Percentiles rank a stretch among this genome's conserved stretches.
Evolutionary conservation across 1,140 invertebrate genomes (phyloP).

Genomic region (Drosophila orena): DNA sequence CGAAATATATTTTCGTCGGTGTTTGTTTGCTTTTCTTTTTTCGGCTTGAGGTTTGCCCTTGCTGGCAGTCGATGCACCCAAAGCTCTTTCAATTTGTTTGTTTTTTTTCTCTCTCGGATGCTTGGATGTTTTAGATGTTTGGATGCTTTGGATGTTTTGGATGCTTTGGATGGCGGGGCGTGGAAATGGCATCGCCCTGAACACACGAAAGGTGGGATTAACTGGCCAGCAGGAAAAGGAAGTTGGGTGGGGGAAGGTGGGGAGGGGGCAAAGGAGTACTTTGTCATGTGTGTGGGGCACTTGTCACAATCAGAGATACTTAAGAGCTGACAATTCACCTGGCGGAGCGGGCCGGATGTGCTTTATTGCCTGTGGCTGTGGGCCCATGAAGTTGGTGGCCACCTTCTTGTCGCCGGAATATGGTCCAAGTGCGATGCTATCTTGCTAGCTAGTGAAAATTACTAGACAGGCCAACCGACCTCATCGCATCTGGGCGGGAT

Average conservation of each 20-base stretch:
- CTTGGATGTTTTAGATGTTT: not conserved
- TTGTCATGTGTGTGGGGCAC: constrained; percentile 9
- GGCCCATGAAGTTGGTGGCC: not conserved
- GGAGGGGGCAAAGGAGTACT: constrained; percentile 15
- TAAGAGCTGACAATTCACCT: constrained; percentile 42
- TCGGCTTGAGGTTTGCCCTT: constrained; percentile 17
- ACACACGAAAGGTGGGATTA: constrained; percentile 57
- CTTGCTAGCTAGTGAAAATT: constrained; percentile 7
- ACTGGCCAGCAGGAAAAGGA: constrained; percentile 20
- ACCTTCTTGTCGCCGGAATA: not conserved
- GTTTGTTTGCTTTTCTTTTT: constrained; percentile 24
- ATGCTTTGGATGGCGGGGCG: not conserved
- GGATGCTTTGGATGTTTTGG: too few relatives aligned
- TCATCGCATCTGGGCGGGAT: constrained; percentile 2
- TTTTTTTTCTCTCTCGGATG: not conserved
- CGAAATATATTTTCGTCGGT: constrained; percentile 21
- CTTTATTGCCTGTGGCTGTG: constrained; percentile 3
- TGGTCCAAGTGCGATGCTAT: constrained; percentile 11
- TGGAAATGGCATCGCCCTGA: constrained; percentile 9
- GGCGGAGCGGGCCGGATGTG: constrained; percentile 12
- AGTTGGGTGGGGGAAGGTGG: too few relatives aligned
- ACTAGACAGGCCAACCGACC: not conserved
- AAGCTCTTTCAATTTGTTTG: constrained; percentile 42
- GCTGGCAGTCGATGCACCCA: constrained; percentile 31
- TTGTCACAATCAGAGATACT: constrained; percentile 54